These are phyloP conservation scores for Pollenia labialis DNA, from an alignment of 2,888 invertebrate species.

Conservation along the genomic window DNA sequence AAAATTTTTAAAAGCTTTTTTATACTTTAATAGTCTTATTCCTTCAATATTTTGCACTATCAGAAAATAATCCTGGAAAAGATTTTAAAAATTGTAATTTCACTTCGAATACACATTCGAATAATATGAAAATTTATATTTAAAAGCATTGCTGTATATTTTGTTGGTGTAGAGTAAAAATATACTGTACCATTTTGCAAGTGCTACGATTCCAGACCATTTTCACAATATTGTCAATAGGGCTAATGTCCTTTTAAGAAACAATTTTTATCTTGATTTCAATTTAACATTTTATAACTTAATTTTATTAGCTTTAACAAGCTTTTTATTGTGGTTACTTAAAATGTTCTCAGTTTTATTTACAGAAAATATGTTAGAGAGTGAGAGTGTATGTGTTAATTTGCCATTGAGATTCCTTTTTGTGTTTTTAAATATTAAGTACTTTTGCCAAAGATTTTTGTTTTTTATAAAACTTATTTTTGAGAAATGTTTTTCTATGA, in stretches of 20 bases:
- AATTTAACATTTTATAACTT: slow-evolving; percentile 23
- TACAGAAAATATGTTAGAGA: neutral
- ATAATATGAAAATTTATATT: too few species aligned
- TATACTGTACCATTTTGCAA: too few species aligned
- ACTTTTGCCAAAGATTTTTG: neutral
- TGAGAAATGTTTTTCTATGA: neutral
- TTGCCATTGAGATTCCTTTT: too few species aligned
- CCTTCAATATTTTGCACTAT: too few species aligned
- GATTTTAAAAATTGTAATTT: too few species aligned
- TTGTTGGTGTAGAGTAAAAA: too few species aligned
- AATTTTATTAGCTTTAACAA: slow-evolving; percentile 39
- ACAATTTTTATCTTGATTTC: slow-evolving; percentile 31
- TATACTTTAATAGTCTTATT: too few species aligned
- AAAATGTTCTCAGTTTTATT: neutral
- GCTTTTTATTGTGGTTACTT: neutral
- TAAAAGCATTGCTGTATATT: neutral
- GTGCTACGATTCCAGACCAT: too few species aligned
- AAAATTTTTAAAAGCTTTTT: too few species aligned
- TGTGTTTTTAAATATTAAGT: neutral
- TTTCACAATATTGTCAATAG: too few species aligned
- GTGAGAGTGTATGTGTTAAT: neutral
- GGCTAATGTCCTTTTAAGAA: neutral
- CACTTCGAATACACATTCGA: too few species aligned
- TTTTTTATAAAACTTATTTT: neutral
- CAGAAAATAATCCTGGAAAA: too few species aligned